phyloP scores from a whole-genome alignment of 1,140 invertebrate genomes.

The Dendrolimus kikuchii region DNA sequence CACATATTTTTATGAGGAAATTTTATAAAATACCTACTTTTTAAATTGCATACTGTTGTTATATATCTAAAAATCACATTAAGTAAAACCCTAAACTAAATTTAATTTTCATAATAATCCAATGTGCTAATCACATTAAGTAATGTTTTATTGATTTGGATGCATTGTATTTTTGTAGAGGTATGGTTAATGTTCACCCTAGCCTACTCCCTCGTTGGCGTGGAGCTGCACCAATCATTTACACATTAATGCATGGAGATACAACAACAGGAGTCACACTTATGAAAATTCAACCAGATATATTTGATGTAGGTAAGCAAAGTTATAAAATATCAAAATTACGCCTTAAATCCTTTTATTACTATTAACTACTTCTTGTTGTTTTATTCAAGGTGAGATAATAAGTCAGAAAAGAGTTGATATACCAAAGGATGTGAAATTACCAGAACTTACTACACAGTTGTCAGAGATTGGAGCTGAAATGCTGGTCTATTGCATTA shows the following conservation, averaged over 20 bases:
- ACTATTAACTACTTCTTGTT: background rate
- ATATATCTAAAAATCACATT: background rate
- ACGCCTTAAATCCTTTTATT: background rate
- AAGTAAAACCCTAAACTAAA: background rate
- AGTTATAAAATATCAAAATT: background rate
- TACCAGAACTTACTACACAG: constrained; percentile 77
- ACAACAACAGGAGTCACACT: constrained; percentile 87
- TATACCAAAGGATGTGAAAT: constrained; percentile 76
- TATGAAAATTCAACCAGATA: constrained; percentile 89
- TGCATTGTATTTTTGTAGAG: constrained; percentile 73
- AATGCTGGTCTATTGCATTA: constrained; percentile 77
- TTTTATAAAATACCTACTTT: too few species aligned
- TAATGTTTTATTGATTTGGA: background rate
- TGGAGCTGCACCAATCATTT: constrained; percentile 90
- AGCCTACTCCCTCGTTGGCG: constrained; percentile 94
- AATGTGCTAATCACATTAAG: too few species aligned
- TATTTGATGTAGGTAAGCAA: constrained; percentile 87
- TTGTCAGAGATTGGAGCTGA: constrained; percentile 81
- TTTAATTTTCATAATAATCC: background rate
- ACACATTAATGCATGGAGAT: constrained; percentile 87
- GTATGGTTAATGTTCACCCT: constrained; percentile 93
- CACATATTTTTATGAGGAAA: too few species aligned
- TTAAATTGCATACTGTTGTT: background rate
- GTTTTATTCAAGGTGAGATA: constrained; percentile 74
- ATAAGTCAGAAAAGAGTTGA: constrained; percentile 76